Conservation (phyloP, 2,113 vertebrate species). For the Entosphenus tridentatus region DNA sequence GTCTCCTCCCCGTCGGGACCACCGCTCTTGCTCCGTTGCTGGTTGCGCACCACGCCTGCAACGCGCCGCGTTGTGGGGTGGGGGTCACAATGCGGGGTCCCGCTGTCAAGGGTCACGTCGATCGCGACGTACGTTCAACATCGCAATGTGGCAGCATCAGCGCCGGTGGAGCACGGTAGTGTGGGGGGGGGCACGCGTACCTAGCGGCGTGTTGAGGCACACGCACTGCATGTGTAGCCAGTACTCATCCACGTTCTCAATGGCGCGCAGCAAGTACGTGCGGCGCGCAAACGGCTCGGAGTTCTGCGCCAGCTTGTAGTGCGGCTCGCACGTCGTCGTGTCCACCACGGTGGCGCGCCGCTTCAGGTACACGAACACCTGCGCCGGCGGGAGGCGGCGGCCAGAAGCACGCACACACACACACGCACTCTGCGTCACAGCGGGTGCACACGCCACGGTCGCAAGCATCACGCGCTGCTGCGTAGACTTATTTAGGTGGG, state of each 20-base stretch:
- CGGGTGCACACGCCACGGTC: no score
- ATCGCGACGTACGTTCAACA: no score
- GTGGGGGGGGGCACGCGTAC: constrained; percentile 19
- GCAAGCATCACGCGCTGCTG: no score
- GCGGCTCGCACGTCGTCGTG: constrained; percentile 62
- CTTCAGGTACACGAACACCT: constrained; percentile 64
- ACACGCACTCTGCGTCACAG: not conserved
- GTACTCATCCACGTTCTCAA: constrained; percentile 57
- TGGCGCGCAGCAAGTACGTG: constrained; percentile 29
- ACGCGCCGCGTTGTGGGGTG: no score
- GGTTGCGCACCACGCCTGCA: no score
- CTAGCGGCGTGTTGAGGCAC: constrained; percentile 73
- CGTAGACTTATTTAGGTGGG: not conserved
- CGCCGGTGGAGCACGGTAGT: no score
- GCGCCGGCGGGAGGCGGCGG: not conserved
- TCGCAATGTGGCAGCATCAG: no score
- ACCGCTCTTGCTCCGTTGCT: no score
- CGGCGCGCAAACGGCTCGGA: constrained; percentile 46
- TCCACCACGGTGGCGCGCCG: constrained; percentile 46
- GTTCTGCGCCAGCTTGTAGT: constrained; percentile 61
- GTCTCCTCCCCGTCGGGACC: constrained; percentile 12
- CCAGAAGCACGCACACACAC: not conserved
- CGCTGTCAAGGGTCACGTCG: no score
- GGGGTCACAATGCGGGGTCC: no score
- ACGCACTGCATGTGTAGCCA: constrained; percentile 91